These are phyloP conservation scores for Eulemur mongoz DNA, from an alignment of 2,797 vertebrate genomes.

Conservation along the genomic window DNA sequence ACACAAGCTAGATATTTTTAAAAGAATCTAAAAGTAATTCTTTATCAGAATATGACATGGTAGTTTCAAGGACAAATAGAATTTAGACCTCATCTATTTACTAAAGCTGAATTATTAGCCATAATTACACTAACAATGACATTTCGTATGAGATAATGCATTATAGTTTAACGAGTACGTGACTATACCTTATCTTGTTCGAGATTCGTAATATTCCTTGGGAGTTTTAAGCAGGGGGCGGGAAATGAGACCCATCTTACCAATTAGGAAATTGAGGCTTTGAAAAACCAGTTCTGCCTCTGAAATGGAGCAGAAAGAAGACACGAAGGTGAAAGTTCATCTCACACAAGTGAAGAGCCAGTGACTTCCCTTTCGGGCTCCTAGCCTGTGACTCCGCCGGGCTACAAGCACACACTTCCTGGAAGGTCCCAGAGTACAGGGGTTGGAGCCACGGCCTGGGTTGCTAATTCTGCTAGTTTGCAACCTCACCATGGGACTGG, in stretches of 20 bases:
- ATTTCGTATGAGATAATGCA: not conserved
- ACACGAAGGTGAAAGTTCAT: not conserved
- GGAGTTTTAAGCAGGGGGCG: not conserved
- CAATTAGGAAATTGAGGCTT: not conserved
- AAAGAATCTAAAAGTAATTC: conserved; percentile 21
- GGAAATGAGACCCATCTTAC: not conserved
- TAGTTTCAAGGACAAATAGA: conserved; percentile 26
- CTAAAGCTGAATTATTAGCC: not conserved
- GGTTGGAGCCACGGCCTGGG: too few species aligned
- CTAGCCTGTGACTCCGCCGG: rapidly evolving
- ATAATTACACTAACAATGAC: not conserved
- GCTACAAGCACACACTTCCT: not conserved
- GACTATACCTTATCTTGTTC: not conserved
- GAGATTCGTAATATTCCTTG: not conserved
- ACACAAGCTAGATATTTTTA: not conserved
- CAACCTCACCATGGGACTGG: not conserved
- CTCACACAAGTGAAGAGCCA: not conserved
- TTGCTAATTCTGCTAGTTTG: not conserved
- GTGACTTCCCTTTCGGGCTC: not conserved
- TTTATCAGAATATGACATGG: not conserved
- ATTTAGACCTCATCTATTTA: not conserved
- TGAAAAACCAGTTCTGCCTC: not conserved
- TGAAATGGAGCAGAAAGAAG: not conserved
- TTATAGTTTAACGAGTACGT: not conserved
- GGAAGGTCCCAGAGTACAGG: not conserved